Base-by-base conservation (phyloP, 2,797 vertebrate species). In the Pterois miles region DNA sequence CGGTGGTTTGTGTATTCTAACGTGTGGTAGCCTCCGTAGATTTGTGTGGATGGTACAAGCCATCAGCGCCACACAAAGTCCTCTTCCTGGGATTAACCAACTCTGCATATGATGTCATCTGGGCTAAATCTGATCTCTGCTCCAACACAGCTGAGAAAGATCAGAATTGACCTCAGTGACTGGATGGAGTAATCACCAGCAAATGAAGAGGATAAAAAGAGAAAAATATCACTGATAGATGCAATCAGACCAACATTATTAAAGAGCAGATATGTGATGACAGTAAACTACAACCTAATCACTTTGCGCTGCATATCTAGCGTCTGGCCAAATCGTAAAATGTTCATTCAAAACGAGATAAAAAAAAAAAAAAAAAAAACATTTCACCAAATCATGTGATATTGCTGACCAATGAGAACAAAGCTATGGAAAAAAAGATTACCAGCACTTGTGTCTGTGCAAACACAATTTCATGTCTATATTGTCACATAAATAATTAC, bases 31-130 rank as follows among this genome's bases (percentile, higher is more conserved):
- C 78, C 70, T 57, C 76, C 16, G 11, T 50, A 71, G 48, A 79
- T 74, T 70, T 76, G 82, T 62, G 36, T 63, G 66, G 78, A 64
- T 58, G 57, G 63, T 75, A 76, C 33, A 29, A 78, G 73, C 69
- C 74, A 84, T 84, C 75, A 80, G 65, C 60, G 9, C 62, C 56
- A 54, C 56, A 75, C 59, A 87, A 63, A 80, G 86, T 86, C 81
- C 86, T 84, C 74, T 91, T 82, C 59, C 80, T 78, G 80, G 91
- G 91, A 92, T 92, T 92, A 91, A 86, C 78, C 68, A 83, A 75
- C 83, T 84, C 83, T 79, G 74, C 69, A 88, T 82, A 84, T 89
- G 82, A 90, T 88, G 90, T 90, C 88, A 91, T 87, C 69, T 22
- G 16, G 13, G 71, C 82, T 89, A 88, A 89, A 89, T 90, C 82